These are phyloP conservation scores for Vanessa tameamea DNA, from an alignment of 1,140 invertebrate species.

Conservation along the genomic window DNA sequence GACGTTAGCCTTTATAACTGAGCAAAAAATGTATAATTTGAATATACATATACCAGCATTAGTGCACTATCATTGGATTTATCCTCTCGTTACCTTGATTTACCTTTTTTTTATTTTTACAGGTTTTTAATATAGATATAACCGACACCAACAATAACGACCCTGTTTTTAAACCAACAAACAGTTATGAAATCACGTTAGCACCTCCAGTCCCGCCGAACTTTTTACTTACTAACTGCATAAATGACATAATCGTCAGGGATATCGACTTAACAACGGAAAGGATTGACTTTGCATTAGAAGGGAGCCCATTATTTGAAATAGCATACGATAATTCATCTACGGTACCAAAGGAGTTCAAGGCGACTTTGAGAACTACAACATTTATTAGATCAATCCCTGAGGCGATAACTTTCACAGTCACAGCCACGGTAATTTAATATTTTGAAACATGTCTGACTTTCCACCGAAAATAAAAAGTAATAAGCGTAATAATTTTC, in stretches of 20 bases:
- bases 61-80: no score
- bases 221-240: conserved; percentile 55
- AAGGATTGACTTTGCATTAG: conserved; percentile 57
- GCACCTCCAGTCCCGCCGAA: conserved; percentile 61
- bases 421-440: conserved; percentile 65
- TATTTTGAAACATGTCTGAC: neutral
- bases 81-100: no score
- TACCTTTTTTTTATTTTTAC: neutral
- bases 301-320: conserved; percentile 61
- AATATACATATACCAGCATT: no score
- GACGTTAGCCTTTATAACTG: no score
- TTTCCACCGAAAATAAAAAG: neutral
- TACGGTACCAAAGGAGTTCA: conserved; percentile 56
- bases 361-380: conserved; percentile 54
- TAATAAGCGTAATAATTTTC: no score
- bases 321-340: conserved; percentile 53
- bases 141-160: conserved; percentile 67
- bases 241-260: conserved; percentile 53
- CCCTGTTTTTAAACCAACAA: conserved; percentile 52
- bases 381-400: conserved; percentile 60
- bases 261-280: conserved; percentile 69
- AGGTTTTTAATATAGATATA: conserved; percentile 56
- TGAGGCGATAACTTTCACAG: conserved; percentile 51
- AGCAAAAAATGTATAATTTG: no score
- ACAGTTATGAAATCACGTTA: conserved; percentile 53